Evolutionary conservation across 2,888 invertebrate species (phyloP).

Genomic region (Parapristionchus giblindavisi): DNA sequence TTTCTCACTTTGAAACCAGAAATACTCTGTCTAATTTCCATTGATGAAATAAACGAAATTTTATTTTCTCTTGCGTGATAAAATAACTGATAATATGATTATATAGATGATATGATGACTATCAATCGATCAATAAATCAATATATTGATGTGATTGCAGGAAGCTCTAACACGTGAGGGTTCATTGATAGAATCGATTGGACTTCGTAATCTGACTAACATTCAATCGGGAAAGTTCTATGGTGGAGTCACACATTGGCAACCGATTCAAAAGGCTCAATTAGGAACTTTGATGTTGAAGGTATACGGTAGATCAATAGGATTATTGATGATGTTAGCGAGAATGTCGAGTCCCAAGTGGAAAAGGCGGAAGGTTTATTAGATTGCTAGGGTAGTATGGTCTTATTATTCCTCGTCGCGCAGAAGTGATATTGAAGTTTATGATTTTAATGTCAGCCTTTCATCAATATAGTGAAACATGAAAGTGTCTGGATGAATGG

Average conservation of each 20-base stretch:
- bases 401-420: too few species aligned
- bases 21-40: not conserved
- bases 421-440: not conserved
- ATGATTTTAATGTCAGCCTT: not conserved
- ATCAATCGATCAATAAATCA: not conserved
- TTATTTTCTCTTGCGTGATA: not conserved
- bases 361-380: not conserved
- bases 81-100: not conserved
- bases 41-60: not conserved
- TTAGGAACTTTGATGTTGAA: conserved; percentile 37
- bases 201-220: conserved; percentile 26
- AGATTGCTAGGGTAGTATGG: not conserved
- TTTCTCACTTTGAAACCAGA: not conserved
- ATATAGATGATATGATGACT: not conserved
- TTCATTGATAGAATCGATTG: conserved; percentile 21
- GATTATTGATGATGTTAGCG: not conserved
- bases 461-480: not conserved
- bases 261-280: conserved; percentile 7
- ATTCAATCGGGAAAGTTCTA: conserved; percentile 32
- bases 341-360: not conserved
- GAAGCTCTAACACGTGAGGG: conserved; percentile 36
- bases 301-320: not conserved
- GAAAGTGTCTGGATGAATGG: not conserved
- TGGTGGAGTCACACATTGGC: conserved; percentile 4
- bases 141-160: not conserved